These are phyloP conservation scores for Gobius niger DNA, from an alignment of 2,113 vertebrate species.

Conservation along the genomic window DNA sequence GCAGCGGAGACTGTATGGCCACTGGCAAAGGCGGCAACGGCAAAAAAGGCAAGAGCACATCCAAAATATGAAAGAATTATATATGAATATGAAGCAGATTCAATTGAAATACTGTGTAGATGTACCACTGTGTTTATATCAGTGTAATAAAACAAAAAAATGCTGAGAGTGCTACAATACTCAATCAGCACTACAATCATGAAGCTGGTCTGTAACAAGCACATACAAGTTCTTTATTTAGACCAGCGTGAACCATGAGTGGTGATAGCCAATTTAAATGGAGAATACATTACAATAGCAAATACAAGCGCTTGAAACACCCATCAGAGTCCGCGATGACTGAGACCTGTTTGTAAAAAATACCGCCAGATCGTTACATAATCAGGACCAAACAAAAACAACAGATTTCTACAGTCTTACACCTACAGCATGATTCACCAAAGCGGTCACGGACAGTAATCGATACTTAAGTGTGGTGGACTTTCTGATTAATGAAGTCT, in stretches of 20 bases:
- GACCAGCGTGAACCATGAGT: too few species aligned
- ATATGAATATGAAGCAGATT: slow-evolving; percentile 4
- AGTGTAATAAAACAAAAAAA: not conserved
- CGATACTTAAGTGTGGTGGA: not conserved
- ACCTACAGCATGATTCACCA: slow-evolving; percentile 2
- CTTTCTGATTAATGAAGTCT: not conserved
- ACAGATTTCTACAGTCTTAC: slow-evolving; percentile 1
- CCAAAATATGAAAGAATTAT: slow-evolving; percentile 6
- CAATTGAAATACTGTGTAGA: not conserved
- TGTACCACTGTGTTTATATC: not conserved
- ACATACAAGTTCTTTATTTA: too few species aligned
- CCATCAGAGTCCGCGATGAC: not conserved
- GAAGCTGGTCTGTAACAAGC: too few species aligned
- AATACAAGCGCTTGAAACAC: not conserved
- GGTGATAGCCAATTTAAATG: not conserved
- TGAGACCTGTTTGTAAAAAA: slow-evolving; percentile 6
- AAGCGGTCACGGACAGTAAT: not conserved
- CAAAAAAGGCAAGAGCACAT: not conserved
- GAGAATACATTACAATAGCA: not conserved
- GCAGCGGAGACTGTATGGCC: slow-evolving; percentile 3
- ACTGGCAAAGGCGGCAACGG: slow-evolving; percentile 5
- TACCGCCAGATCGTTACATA: slow-evolving; percentile 1
- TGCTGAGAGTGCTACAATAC: not conserved
- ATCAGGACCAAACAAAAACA: not conserved
- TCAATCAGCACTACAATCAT: too few species aligned